Conservation (phyloP, 2,113 vertebrate genomes). For the Perccottus glenii region DNA sequence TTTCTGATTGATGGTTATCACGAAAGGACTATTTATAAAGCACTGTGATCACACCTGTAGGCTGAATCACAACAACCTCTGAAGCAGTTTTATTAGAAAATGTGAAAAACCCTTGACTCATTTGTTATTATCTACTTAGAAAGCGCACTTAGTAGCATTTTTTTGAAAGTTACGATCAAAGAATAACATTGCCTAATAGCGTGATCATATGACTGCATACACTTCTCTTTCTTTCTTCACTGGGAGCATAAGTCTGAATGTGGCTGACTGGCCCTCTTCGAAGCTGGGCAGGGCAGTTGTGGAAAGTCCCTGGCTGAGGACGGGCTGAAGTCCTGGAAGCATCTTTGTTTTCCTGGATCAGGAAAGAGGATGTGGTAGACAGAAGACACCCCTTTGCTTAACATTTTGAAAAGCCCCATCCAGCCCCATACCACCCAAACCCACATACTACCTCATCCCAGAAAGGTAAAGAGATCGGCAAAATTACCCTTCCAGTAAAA, state of each 20-base stretch:
- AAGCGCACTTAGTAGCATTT: not conserved
- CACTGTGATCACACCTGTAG: conserved; percentile 49
- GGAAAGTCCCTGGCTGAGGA: conserved; percentile 82
- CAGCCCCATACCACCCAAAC: conserved; percentile 63
- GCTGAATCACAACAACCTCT: conserved; percentile 50
- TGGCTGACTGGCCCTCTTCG: conserved; percentile 61
- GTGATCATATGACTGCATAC: conserved; percentile 20
- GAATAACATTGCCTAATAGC: conserved; percentile 5
- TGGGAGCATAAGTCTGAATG: conserved; percentile 44
- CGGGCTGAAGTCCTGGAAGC: conserved; percentile 72
- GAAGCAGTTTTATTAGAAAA: conserved; percentile 49
- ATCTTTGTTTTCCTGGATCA: conserved; percentile 76
- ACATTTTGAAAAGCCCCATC: conserved; percentile 48
- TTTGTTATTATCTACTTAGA: conserved; percentile 13
- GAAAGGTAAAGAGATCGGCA: conserved; percentile 58
- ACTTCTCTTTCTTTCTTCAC: conserved; percentile 35
- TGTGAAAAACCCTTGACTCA: conserved; percentile 53
- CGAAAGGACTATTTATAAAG: conserved; percentile 24
- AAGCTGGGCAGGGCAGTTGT: conserved; percentile 69
- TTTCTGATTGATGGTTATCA: conserved; percentile 37
- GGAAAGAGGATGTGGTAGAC: conserved; percentile 77
- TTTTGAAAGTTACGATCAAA: conserved; percentile 53
- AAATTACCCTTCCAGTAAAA: conserved; percentile 73
- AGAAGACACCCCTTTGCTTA: conserved; percentile 68
- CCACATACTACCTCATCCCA: conserved; percentile 54